Evolutionary conservation across 2,797 vertebrate species (phyloP).

Genomic region (Rhadinocentrus ornatus): DNA sequence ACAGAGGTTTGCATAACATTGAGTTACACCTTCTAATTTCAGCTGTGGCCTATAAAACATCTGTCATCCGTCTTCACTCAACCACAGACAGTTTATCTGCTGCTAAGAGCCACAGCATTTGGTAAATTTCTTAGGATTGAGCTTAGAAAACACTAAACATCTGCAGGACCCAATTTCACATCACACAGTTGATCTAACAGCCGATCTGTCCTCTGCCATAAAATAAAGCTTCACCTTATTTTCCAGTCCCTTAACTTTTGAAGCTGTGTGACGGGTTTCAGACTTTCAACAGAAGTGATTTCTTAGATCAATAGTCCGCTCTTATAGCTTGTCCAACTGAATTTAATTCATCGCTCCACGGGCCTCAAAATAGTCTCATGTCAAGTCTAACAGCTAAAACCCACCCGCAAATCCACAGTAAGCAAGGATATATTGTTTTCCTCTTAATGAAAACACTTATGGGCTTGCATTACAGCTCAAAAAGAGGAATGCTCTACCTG

Average conservation of each 20-base stretch:
- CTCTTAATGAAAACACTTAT: constrained; percentile 45
- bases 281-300: constrained; percentile 1
- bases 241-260: background rate
- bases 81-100: background rate
- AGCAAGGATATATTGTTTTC: constrained; percentile 29
- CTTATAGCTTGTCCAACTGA: background rate
- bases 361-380: background rate
- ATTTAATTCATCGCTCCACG: constrained; percentile 6
- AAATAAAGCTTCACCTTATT: background rate
- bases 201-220: background rate
- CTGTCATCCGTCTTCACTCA: background rate
- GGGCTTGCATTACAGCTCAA: background rate
- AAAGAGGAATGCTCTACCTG: background rate
- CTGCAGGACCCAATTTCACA: background rate
- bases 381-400: constrained; percentile 17
- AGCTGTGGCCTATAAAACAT: background rate
- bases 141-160: background rate
- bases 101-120: background rate
- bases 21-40: background rate
- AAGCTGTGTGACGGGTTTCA: constrained; percentile 7
- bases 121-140: background rate
- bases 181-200: background rate
- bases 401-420: constrained; percentile 19
- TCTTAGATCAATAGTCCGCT: constrained; percentile 8
- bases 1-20: background rate